These are phyloP conservation scores for Ypsolopha scabrella DNA, from an alignment of 2,888 invertebrate genomes.

Conservation along the genomic window DNA sequence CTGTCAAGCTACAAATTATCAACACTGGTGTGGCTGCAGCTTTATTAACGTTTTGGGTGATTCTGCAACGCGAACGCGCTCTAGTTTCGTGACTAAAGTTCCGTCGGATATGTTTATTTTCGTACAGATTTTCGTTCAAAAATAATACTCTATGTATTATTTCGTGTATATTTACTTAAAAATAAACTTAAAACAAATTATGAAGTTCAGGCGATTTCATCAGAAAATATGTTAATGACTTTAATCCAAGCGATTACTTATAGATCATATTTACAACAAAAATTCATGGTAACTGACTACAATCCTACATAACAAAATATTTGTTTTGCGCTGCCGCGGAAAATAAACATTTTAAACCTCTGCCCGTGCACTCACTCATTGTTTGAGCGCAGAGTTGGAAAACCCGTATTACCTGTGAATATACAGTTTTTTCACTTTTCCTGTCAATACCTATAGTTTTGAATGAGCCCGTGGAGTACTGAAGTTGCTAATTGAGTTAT, in stretches of 20 bases:
- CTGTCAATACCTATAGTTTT: slow-evolving; percentile 19
- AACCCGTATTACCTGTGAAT: neutral
- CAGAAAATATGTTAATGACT: no score
- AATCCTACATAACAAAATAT: slow-evolving; percentile 1
- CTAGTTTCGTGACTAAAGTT: neutral
- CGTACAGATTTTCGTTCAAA: no score
- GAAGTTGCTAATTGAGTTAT: slow-evolving; percentile 53
- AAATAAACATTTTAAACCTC: neutral
- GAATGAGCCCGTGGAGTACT: slow-evolving; percentile 14
- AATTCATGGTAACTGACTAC: neutral
- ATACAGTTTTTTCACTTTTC: neutral
- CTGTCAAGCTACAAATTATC: no score
- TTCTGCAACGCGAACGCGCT: no score
- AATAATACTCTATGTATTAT: no score
- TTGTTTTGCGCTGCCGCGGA: neutral
- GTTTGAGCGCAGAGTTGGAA: neutral
- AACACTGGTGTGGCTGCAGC: neutral
- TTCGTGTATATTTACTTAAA: neutral
- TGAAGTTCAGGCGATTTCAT: no score
- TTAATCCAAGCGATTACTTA: no score
- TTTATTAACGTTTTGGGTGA: slow-evolving; percentile 7
- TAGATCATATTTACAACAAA: neutral
- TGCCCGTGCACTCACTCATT: neutral
- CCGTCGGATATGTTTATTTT: neutral
- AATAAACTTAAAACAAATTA: no score